Conservation (phyloP, 2,888 invertebrate genomes). For the Nomada hirtipes region DNA sequence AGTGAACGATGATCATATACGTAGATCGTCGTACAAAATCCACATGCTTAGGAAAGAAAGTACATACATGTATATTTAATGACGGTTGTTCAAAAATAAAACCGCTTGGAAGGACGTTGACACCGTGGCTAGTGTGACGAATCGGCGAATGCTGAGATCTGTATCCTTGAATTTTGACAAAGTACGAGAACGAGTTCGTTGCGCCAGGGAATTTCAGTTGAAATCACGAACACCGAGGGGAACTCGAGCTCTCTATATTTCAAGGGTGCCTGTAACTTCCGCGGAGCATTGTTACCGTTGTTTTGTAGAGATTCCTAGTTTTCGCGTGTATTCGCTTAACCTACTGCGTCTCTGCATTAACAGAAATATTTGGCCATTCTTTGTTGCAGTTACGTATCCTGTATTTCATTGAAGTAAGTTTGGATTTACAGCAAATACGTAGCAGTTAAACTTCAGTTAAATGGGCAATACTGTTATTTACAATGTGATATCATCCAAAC, state of each 20-base stretch:
- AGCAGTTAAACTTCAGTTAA: no score
- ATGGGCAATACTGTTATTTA: no score
- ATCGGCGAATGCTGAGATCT: slow-evolving; percentile 62
- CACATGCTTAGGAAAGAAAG: slow-evolving; percentile 45
- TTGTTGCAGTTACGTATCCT: no score
- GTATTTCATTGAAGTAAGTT: no score
- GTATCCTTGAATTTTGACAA: slow-evolving; percentile 65
- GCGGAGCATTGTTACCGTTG: no score
- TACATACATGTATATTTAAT: slow-evolving; percentile 34
- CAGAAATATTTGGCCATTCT: no score
- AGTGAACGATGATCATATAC: slow-evolving; percentile 3
- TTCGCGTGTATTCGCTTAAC: neutral
- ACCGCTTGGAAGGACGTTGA: slow-evolving; percentile 63
- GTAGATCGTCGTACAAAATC: slow-evolving; percentile 6
- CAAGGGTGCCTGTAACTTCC: neutral
- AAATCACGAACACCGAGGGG: neutral
- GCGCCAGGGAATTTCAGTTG: slow-evolving; percentile 54
- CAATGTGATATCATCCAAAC: no score
- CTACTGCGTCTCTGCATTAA: neutral
- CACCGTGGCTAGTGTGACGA: slow-evolving; percentile 62
- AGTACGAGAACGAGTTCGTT: slow-evolving; percentile 65
- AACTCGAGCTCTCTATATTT: neutral
- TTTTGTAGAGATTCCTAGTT: no score
- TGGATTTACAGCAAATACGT: no score
- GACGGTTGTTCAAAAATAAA: slow-evolving; percentile 67